Percentiles rank a stretch among this genome's conserved stretches.
These are phyloP conservation scores for Lutjanus argentimaculatus DNA, from an alignment of 2,797 vertebrate genomes.

Conservation along the genomic window DNA sequence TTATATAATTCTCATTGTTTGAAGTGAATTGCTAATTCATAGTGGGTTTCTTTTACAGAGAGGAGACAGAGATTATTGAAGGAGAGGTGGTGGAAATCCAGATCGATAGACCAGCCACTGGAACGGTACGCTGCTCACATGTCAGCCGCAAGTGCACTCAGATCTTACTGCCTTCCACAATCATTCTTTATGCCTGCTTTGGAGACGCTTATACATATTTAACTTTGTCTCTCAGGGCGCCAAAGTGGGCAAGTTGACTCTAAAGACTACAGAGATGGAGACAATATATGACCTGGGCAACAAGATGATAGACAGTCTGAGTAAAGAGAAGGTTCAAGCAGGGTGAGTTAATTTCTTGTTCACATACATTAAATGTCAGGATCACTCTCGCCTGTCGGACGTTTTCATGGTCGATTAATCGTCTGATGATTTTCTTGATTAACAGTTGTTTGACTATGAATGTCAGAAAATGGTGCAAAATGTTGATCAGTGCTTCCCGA, in stretches of 20 bases:
- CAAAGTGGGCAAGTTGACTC: slow-evolving; percentile 95
- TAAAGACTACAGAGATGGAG: slow-evolving; percentile 98
- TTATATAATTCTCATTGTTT: neutral
- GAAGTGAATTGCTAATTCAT: slow-evolving; percentile 1
- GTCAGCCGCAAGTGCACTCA: neutral
- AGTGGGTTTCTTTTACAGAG: slow-evolving; percentile 80
- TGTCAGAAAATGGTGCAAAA: too few relatives aligned
- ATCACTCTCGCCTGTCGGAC: neutral
- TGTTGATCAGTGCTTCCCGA: too few relatives aligned
- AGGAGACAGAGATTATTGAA: slow-evolving; percentile 97
- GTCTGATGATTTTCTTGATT: too few relatives aligned
- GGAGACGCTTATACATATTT: too few relatives aligned
- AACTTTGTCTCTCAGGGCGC: slow-evolving; percentile 84
- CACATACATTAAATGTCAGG: too few relatives aligned
- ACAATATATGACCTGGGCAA: slow-evolving; percentile 96
- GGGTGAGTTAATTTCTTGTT: slow-evolving; percentile 85
- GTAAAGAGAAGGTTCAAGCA: slow-evolving; percentile 96
- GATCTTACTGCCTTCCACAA: neutral
- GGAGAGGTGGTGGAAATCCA: slow-evolving; percentile 98
- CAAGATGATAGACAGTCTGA: slow-evolving; percentile 97
- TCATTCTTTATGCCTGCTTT: neutral
- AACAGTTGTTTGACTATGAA: too few relatives aligned
- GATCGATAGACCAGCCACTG: slow-evolving; percentile 95
- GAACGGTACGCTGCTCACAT: slow-evolving; percentile 86
- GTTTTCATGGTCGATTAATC: too few relatives aligned